These are phyloP conservation scores for Aphidius colemani DNA, from an alignment of 2,888 invertebrate genomes.

Conservation along the genomic window DNA sequence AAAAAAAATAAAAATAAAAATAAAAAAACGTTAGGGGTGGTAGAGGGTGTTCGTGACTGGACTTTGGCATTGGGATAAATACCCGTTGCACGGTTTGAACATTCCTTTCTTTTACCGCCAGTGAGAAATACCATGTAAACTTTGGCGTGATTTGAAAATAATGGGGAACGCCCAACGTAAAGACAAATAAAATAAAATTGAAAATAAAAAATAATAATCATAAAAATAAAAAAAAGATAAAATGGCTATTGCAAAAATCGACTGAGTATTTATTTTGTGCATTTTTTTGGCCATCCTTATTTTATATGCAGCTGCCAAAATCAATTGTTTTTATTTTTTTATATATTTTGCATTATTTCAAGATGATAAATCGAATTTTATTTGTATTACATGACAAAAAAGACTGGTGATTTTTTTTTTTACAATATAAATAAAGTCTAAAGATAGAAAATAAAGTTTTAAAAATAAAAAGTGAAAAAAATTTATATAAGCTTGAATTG, in stretches of 20 bases:
- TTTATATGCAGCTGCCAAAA: too few species aligned
- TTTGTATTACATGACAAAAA: constrained; percentile 23
- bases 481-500: too few species aligned
- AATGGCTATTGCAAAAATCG: too few species aligned
- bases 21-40: constrained; percentile 19
- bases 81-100: constrained; percentile 26
- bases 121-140: constrained; percentile 27
- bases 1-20: constrained; percentile 14
- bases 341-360: too few species aligned
- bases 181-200: too few species aligned
- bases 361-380: background rate
- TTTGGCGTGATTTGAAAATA: constrained; percentile 38
- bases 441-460: too few species aligned
- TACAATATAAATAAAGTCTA: too few species aligned
- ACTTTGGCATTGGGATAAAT: constrained; percentile 36
- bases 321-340: too few species aligned
- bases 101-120: constrained; percentile 20
- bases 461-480: constrained; percentile 23
- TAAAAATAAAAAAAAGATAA: too few species aligned
- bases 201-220: too few species aligned
- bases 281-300: too few species aligned
- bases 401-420: background rate
- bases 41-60: constrained; percentile 35
- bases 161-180: constrained; percentile 26
- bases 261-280: too few species aligned